A percentile compares a stretch with the other conserved stretches of the same genome.
These are phyloP conservation scores for Nesogale talazaci DNA, from an alignment of 2,113 vertebrate genomes.

Conservation along the genomic window DNA sequence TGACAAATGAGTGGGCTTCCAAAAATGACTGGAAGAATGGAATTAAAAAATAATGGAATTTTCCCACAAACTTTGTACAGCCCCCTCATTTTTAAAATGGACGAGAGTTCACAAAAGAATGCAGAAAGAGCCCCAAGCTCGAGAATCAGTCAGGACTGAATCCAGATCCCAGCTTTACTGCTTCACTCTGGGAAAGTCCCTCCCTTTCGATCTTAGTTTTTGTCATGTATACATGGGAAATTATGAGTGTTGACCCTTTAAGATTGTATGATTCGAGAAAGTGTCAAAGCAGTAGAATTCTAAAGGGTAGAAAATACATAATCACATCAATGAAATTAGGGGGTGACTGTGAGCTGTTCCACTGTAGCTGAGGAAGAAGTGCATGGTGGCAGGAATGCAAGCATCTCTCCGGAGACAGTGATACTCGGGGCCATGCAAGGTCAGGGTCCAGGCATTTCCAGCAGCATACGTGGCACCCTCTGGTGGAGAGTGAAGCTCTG, in stretches of 20 bases:
- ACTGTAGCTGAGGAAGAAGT: not conserved
- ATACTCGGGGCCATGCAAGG: not conserved
- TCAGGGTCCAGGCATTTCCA: not conserved
- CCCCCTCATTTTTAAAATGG: not conserved
- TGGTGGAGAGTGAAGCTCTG: conserved; percentile 42
- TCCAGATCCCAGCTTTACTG: not conserved
- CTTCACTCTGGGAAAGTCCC: not conserved
- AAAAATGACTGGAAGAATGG: too few relatives aligned
- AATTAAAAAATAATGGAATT: not conserved
- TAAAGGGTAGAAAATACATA: not conserved
- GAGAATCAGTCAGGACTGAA: not conserved
- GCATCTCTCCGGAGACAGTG: not conserved
- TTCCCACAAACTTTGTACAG: not conserved
- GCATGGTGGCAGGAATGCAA: not conserved
- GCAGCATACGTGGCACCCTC: conserved; percentile 25
- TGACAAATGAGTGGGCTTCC: too few relatives aligned
- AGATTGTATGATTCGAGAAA: not conserved
- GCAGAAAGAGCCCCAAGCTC: not conserved
- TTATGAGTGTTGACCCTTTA: not conserved
- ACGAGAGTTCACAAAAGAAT: not conserved
- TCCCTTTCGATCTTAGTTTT: not conserved
- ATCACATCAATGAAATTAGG: not conserved
- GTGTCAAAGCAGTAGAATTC: not conserved
- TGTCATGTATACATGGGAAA: not conserved
- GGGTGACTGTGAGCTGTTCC: not conserved